A percentile compares a stretch with the other conserved stretches of the same genome.
Evolutionary conservation across 2,888 invertebrate genomes (phyloP).

Genomic region (Tenodera sinensis): DNA sequence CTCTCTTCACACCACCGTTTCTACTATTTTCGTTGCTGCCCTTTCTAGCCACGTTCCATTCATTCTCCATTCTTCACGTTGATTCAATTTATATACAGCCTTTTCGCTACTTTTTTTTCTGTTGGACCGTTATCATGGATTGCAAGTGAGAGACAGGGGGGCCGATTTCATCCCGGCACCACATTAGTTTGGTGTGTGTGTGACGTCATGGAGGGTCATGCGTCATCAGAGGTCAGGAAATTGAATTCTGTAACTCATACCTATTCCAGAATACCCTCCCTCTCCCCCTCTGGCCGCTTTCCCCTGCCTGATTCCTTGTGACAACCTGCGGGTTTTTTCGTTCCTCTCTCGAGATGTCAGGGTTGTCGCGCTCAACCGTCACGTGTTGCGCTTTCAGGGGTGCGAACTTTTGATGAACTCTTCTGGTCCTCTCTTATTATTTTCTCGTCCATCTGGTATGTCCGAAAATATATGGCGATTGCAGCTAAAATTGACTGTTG

Average conservation of each 20-base stretch:
- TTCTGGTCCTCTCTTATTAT: too few relatives aligned
- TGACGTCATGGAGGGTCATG: conserved; percentile 12
- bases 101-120: neutral
- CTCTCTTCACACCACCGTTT: neutral
- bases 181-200: conserved; percentile 13
- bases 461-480: too few relatives aligned
- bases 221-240: conserved; percentile 22
- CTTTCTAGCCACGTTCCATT: neutral
- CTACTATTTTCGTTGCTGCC: neutral
- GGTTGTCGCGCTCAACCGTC: neutral
- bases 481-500: too few relatives aligned
- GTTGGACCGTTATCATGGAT: neutral
- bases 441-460: too few relatives aligned
- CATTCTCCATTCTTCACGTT: neutral
- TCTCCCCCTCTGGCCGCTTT: neutral
- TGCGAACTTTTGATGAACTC: neutral
- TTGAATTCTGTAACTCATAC: conserved; percentile 21
- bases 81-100: neutral
- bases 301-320: neutral
- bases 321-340: neutral
- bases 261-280: neutral
- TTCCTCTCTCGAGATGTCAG: neutral
- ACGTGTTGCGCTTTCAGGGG: neutral
- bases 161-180: neutral
- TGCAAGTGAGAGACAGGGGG: neutral